phyloP scores from a whole-genome alignment of 2,113 vertebrate species.

The Uria lomvia region DNA sequence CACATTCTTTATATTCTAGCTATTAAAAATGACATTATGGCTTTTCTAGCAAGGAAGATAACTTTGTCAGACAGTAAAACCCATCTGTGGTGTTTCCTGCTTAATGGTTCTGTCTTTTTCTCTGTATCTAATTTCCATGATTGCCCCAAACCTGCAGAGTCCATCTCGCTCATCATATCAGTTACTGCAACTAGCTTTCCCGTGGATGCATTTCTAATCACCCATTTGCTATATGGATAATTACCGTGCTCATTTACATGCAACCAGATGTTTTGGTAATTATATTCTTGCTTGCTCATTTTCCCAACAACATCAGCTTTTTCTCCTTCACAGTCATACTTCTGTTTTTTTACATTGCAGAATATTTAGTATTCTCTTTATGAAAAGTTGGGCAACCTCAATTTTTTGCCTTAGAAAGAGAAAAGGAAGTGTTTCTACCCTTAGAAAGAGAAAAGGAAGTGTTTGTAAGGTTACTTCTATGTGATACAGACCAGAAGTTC shows the following conservation, averaged over 20 bases:
- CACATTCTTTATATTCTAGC: not conserved
- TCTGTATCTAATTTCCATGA: not conserved
- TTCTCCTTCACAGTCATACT: not conserved
- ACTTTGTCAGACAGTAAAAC: not conserved
- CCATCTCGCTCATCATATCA: not conserved
- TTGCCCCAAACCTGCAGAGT: not conserved
- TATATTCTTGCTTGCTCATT: not conserved
- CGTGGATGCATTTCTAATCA: not conserved
- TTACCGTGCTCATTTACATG: not conserved
- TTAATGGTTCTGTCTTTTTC: not conserved
- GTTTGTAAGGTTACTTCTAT: not conserved
- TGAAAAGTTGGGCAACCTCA: not conserved
- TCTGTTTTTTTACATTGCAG: not conserved
- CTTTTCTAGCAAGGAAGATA: not conserved
- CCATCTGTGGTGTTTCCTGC: not conserved
- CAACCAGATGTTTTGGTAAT: not conserved
- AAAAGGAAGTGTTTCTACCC: not conserved
- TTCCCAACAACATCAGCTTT: not conserved
- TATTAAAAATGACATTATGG: not conserved
- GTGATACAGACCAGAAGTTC: not conserved
- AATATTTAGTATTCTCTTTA: not conserved
- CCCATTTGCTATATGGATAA: not conserved
- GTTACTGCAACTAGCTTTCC: not conserved
- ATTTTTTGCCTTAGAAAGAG: not conserved
- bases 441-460: not conserved